Percentiles rank a stretch among this genome's conserved stretches.
Evolutionary conservation across 2,888 invertebrate genomes (phyloP).

Genomic region (Agrenia bidenticulata): DNA sequence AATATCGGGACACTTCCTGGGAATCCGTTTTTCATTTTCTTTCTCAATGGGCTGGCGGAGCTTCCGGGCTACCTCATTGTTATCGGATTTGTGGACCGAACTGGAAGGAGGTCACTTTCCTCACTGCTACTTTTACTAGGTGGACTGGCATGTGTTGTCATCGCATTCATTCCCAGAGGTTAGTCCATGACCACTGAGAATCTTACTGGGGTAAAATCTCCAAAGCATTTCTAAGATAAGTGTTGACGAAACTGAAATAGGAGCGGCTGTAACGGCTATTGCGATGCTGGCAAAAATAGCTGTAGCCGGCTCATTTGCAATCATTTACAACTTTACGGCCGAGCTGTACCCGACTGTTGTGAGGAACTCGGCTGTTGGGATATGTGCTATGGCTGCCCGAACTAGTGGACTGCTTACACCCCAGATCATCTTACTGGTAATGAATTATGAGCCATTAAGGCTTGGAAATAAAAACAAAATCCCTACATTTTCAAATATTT

Average conservation of each 20-base stretch:
- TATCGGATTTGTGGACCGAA: constrained; percentile 71
- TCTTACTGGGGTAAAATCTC: too few relatives aligned
- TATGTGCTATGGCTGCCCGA: constrained; percentile 83
- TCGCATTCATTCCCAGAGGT: constrained; percentile 56
- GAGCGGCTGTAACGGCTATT: constrained; percentile 19
- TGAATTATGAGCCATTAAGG: neutral
- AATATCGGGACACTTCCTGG: constrained; percentile 76
- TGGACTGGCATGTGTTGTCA: constrained; percentile 72
- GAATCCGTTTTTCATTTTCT: constrained; percentile 79
- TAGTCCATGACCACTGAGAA: neutral
- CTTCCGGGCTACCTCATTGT: constrained; percentile 75
- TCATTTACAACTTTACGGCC: constrained; percentile 83
- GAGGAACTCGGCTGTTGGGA: constrained; percentile 77
- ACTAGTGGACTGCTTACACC: constrained; percentile 53
- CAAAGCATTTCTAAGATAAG: too few relatives aligned
- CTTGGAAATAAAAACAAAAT: neutral
- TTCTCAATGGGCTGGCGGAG: constrained; percentile 76
- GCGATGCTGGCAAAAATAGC: constrained; percentile 35
- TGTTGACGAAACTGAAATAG: constrained; percentile 16
- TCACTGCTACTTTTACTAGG: constrained; percentile 76
- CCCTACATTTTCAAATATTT: neutral
- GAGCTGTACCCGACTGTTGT: constrained; percentile 77
- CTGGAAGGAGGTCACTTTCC: constrained; percentile 73
- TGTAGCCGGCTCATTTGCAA: constrained; percentile 73
- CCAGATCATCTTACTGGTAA: constrained; percentile 31